Evolutionary conservation across 2,888 invertebrate species (phyloP).

Genomic region (Andrena marginata): DNA sequence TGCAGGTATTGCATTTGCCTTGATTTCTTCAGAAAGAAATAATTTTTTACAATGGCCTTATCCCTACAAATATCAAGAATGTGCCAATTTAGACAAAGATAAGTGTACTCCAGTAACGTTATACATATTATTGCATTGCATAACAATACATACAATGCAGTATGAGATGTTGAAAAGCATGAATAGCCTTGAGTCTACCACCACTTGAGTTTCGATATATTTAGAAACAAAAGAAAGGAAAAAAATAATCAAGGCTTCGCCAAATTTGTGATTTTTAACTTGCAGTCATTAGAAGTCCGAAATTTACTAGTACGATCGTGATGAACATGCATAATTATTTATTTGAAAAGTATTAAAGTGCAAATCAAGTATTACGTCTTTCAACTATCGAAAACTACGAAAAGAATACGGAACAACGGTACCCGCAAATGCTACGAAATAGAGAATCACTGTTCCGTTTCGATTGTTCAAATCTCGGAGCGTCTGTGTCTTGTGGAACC

Average conservation of each 20-base stretch:
- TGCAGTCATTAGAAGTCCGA: background rate
- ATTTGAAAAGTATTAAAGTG: background rate
- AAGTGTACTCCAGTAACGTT: conserved; percentile 5
- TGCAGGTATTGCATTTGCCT: conserved; percentile 30
- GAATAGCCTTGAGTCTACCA: background rate
- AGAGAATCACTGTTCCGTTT: conserved; percentile 13
- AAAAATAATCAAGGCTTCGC: background rate
- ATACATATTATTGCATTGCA: conserved; percentile 20
- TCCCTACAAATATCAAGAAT: conserved; percentile 25
- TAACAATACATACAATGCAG: conserved; percentile 32
- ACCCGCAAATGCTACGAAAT: background rate
- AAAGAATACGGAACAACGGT: background rate
- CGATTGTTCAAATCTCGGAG: conserved; percentile 16
- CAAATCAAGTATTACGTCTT: background rate
- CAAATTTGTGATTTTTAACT: conserved; percentile 13
- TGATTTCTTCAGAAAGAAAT: conserved; percentile 21
- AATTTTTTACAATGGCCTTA: conserved; percentile 4
- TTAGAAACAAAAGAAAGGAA: background rate
- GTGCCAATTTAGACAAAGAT: conserved; percentile 50
- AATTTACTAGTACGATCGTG: background rate
- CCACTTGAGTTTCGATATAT: background rate
- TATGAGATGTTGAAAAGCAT: conserved; percentile 25
- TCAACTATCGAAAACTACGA: background rate
- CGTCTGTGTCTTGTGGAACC: conserved; percentile 31
- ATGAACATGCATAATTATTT: background rate